Conservation (phyloP, 2,113 vertebrate genomes). For the Sciurus niger region DNA sequence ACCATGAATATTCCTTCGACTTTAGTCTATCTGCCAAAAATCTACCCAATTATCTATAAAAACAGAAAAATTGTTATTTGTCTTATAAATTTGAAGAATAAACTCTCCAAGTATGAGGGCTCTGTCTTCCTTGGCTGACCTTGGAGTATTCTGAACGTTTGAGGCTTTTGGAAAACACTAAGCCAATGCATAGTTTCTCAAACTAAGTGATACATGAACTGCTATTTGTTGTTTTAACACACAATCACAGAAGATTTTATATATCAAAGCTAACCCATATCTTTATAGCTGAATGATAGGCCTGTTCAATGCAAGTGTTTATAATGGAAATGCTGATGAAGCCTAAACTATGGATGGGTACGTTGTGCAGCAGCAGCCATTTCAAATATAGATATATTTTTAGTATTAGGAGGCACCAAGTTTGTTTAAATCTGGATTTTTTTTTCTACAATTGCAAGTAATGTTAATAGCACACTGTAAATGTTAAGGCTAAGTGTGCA, state of each 20-base stretch:
- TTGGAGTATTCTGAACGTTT: neutral
- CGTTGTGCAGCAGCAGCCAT: conserved; percentile 82
- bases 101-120: neutral
- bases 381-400: conserved; percentile 87
- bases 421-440: conserved; percentile 87
- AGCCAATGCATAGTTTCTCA: conserved; percentile 54
- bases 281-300: conserved; percentile 83
- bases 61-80: conserved; percentile 31
- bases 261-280: conserved; percentile 73
- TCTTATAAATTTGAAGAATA: conserved; percentile 58
- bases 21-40: conserved; percentile 62
- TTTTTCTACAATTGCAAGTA: conserved; percentile 88
- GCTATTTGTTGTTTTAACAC: conserved; percentile 64
- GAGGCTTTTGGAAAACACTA: conserved; percentile 39
- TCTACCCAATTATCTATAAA: conserved; percentile 50
- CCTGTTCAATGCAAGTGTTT: conserved; percentile 80
- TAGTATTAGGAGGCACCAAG: conserved; percentile 83
- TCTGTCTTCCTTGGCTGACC: conserved; percentile 9
- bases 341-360: conserved; percentile 77
- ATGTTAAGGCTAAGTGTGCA: conserved; percentile 88
- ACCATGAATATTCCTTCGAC: conserved; percentile 2
- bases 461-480: conserved; percentile 89
- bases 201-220: conserved; percentile 52
- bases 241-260: conserved; percentile 57
- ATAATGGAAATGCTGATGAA: conserved; percentile 86